A percentile compares a stretch with the other conserved stretches of the same genome.
phyloP scores from a whole-genome alignment of 2,797 vertebrate species.

The Propithecus perrieri region DNA sequence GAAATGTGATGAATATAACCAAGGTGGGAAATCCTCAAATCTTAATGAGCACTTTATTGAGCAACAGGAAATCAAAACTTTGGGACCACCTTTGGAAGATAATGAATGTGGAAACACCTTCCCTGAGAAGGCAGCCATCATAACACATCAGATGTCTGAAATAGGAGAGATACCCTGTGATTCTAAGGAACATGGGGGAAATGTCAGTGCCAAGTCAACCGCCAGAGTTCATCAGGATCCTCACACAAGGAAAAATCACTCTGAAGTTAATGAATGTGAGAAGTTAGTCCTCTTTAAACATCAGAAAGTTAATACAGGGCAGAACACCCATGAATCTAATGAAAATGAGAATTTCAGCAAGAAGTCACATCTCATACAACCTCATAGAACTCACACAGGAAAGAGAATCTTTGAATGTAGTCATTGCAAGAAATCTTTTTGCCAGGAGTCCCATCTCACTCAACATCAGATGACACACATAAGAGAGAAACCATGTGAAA shows the following conservation, averaged over 20 bases:
- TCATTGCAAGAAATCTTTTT: neutral
- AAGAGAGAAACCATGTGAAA: neutral
- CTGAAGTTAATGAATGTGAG: neutral
- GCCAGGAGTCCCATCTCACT: neutral
- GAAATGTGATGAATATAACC: neutral
- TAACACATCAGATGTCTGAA: neutral
- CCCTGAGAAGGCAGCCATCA: neutral
- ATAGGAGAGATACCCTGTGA: neutral
- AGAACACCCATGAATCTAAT: neutral
- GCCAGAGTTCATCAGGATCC: neutral
- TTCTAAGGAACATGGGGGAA: neutral
- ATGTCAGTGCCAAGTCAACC: neutral
- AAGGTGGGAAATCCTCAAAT: neutral
- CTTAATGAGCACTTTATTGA: neutral
- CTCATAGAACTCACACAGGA: neutral
- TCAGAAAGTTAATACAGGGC: neutral
- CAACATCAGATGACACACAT: neutral
- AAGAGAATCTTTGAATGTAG: neutral
- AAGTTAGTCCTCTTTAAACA: neutral
- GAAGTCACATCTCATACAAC: neutral
- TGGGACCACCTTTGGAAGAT: neutral
- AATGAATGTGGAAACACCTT: neutral
- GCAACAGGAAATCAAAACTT: neutral
- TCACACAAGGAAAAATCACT: neutral
- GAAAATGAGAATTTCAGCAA: constrained; percentile 9